These are phyloP conservation scores for Calycopis cecrops DNA, from an alignment of 1,140 invertebrate species.

Conservation along the genomic window DNA sequence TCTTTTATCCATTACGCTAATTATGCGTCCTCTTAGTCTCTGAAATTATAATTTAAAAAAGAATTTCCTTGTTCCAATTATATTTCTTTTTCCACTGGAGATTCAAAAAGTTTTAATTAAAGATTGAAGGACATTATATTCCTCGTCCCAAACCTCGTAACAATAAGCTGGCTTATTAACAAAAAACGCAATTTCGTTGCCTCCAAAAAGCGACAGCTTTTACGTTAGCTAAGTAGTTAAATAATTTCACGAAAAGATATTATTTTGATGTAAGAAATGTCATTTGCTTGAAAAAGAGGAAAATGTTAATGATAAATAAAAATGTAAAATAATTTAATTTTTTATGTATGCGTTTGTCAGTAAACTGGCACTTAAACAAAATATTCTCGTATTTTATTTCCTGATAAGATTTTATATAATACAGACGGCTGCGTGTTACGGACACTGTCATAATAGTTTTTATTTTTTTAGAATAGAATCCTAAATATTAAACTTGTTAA, in stretches of 20 bases:
- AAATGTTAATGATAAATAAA: too few species aligned
- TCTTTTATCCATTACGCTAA: neutral
- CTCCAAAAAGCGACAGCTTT: conserved; percentile 2
- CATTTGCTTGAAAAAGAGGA: too few species aligned
- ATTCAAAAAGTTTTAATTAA: conserved; percentile 55
- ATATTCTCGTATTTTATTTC: neutral
- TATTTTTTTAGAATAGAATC: too few species aligned
- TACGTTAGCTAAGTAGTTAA: neutral
- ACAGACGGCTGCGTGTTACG: too few species aligned
- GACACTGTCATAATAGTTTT: too few species aligned
- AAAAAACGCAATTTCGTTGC: conserved; percentile 17
- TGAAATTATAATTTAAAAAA: conserved; percentile 24
- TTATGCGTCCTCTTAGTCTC: neutral
- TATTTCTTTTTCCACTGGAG: conserved; percentile 38
- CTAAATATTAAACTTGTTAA: too few species aligned
- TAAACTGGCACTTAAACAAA: too few species aligned
- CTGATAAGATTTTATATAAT: neutral
- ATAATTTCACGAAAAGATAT: neutral
- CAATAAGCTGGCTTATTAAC: conserved; percentile 24
- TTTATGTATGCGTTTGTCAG: too few species aligned
- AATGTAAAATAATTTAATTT: too few species aligned
- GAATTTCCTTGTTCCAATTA: conserved; percentile 39
- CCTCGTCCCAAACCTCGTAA: conserved; percentile 31
- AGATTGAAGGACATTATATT: conserved; percentile 47
- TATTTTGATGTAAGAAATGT: neutral